Conservation (phyloP, 1,140 invertebrate species). For the Heliconius hermathena region DNA sequence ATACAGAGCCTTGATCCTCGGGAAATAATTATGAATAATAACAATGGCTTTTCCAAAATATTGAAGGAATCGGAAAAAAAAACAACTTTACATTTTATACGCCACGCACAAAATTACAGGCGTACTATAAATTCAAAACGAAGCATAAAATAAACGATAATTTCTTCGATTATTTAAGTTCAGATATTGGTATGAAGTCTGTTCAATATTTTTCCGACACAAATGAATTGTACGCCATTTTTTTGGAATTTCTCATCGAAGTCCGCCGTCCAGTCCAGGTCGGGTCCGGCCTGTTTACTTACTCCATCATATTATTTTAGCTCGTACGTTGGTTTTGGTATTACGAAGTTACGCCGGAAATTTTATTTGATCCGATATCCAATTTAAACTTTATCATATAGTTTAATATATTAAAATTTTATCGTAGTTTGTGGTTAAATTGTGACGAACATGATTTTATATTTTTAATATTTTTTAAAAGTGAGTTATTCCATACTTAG, state of each 20-base stretch:
- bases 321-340: constrained; percentile 34
- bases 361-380: constrained; percentile 27
- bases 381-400: constrained; percentile 2
- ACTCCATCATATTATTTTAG: constrained; percentile 39
- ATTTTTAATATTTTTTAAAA: no score
- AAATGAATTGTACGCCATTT: constrained; percentile 39
- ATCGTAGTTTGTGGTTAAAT: neutral
- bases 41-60: no score
- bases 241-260: constrained; percentile 39
- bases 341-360: constrained; percentile 36
- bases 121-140: neutral
- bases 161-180: neutral
- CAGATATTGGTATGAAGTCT: neutral
- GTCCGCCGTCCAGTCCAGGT: constrained; percentile 5
- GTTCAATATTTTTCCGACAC: constrained; percentile 35
- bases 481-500: no score
- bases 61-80: no score
- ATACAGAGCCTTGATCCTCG: no score
- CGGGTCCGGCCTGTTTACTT: constrained; percentile 32
- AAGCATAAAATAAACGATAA: neutral
- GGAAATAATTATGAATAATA: no score
- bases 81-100: no score
- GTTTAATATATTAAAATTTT: constrained; percentile 3
- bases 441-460: neutral
- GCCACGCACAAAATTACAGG: neutral